phyloP scores from a whole-genome alignment of 2,888 invertebrate genomes.

The Patella caerulea region DNA sequence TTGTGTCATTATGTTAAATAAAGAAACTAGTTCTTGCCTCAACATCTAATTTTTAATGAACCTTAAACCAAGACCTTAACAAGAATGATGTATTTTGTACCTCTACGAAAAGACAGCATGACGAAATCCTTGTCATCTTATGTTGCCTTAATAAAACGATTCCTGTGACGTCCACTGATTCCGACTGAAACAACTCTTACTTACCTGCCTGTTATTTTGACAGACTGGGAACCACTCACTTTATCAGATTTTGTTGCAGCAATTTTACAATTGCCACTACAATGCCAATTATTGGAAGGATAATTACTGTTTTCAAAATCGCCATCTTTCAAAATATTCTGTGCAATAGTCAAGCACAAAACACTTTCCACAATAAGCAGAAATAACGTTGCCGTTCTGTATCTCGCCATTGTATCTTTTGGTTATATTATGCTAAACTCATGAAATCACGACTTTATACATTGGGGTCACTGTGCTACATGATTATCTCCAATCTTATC shows the following conservation, averaged over 20 bases:
- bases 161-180: neutral
- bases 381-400: too few relatives aligned
- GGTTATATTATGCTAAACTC: too few relatives aligned
- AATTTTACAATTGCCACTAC: neutral
- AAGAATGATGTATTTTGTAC: too few relatives aligned
- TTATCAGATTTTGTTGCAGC: neutral
- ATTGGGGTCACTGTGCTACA: too few relatives aligned
- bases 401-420: too few relatives aligned
- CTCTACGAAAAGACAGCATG: too few relatives aligned
- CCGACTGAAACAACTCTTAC: neutral
- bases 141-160: neutral
- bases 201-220: neutral
- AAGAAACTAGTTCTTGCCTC: too few relatives aligned
- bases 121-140: too few relatives aligned
- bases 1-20: neutral
- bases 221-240: neutral
- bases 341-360: neutral
- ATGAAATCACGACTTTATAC: too few relatives aligned
- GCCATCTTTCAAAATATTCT: neutral
- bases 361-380: too few relatives aligned
- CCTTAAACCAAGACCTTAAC: neutral
- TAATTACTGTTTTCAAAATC: slow-evolving; percentile 4
- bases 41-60: neutral
- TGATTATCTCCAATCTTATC: too few relatives aligned
- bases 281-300: neutral